These are phyloP conservation scores for Dasysyrphus tricinctus DNA, from an alignment of 2,888 invertebrate genomes.

Conservation along the genomic window DNA sequence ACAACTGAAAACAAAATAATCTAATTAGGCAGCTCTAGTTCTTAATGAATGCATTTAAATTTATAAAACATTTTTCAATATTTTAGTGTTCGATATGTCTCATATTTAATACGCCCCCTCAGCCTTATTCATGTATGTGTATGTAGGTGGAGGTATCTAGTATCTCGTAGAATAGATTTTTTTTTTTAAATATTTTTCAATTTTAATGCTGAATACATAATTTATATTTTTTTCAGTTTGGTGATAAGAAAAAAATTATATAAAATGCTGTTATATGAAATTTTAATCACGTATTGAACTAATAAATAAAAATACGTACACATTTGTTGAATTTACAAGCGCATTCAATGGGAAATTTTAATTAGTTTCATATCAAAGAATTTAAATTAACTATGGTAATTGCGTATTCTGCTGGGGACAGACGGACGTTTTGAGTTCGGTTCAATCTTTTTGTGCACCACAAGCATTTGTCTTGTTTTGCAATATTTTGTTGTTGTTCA, in stretches of 20 bases:
- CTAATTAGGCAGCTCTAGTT: slow-evolving; percentile 47
- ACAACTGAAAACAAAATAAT: slow-evolving; percentile 26
- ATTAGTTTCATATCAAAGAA: slow-evolving; percentile 75
- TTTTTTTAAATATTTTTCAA: slow-evolving; percentile 14
- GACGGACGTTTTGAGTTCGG: slow-evolving; percentile 1
- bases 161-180: slow-evolving; percentile 20
- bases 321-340: slow-evolving; percentile 71
- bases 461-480: slow-evolving; percentile 23
- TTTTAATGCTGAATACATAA: slow-evolving; percentile 47
- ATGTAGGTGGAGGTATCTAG: background rate
- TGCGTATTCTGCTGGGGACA: slow-evolving; percentile 69
- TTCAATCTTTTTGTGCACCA: slow-evolving; percentile 63
- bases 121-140: slow-evolving; percentile 1
- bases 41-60: slow-evolving; percentile 46
- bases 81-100: background rate
- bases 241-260: slow-evolving; percentile 27
- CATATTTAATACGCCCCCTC: background rate
- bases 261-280: slow-evolving; percentile 47
- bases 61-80: slow-evolving; percentile 37
- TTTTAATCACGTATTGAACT: slow-evolving; percentile 73
- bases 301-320: slow-evolving; percentile 65
- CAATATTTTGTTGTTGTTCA: slow-evolving; percentile 24
- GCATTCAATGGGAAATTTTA: slow-evolving; percentile 72
- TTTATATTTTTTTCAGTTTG: slow-evolving; percentile 9
- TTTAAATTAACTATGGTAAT: slow-evolving; percentile 75